Base-by-base conservation (phyloP, 1,140 invertebrate species). In the Diorhabda elongata region DNA sequence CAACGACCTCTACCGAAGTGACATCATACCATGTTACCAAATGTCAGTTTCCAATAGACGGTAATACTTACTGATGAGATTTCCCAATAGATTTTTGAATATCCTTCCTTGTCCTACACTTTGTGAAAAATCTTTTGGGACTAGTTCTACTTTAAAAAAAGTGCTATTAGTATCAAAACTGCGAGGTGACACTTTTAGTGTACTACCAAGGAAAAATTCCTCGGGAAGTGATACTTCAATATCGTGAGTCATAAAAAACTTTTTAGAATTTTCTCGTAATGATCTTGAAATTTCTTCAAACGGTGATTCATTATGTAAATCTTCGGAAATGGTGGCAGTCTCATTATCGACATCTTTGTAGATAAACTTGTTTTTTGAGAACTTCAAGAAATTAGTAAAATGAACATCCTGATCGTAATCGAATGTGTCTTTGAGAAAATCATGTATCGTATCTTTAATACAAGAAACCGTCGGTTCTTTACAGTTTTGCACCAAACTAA, bases 201-300 rank as follows among this genome's bases (percentile, higher is more conserved):
- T 87, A 2, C 88, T 86, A 4, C 90, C 90, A 57, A 90, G 85
- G 71, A 92, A 91, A 71, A 91, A 82, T 58, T 87, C 84, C 63
- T 90, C 85, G 0, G 92, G 92, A 41, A 93, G 73, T 26, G 86
- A 82, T 3, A 92, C 68, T 73, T 90, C 87, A 71, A 92, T 84
- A 76, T 93, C 89, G 69, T 92, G 88, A 0, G 90, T 91, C 78
- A 91, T 88, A 3, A 92, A 80, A 76, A 93, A 93, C 70, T 88
- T 87, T 0, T 90, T 81, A 0, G 87, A 85, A 77, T 89, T 89
- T 44, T 86, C 85, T 71, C 89, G 87, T 2, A 93, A 76, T 0
- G 89, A 86, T 69, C 87, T 85, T 3, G 90, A 88, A 3, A 92
- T 85, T 82, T 91, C 90, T 82, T 91, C 88, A 52, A 82, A 7